Percentiles rank a stretch among this genome's conserved stretches.
These are phyloP conservation scores for Meda fulgida DNA, from an alignment of 2,797 vertebrate genomes.

Conservation along the genomic window DNA sequence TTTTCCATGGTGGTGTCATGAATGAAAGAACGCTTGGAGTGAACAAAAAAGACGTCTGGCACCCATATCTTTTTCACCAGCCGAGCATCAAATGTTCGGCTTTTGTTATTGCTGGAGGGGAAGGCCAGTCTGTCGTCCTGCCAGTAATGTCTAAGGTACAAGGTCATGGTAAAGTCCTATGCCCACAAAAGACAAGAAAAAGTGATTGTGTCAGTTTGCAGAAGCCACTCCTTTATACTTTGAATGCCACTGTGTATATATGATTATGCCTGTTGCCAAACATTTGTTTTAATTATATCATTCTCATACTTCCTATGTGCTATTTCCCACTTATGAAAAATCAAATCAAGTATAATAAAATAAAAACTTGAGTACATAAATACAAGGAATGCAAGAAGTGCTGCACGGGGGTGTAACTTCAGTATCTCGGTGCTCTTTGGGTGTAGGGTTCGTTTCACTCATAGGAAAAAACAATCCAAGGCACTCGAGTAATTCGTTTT, in stretches of 20 bases:
- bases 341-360: background rate
- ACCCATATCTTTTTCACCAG: constrained; percentile 94
- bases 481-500: too few species aligned
- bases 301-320: background rate
- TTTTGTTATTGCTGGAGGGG: constrained; percentile 89
- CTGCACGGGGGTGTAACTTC: too few species aligned
- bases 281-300: background rate
- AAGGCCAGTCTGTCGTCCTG: constrained; percentile 93
- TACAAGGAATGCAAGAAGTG: too few species aligned
- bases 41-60: constrained; percentile 93
- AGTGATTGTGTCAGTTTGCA: background rate
- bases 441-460: too few species aligned
- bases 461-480: too few species aligned
- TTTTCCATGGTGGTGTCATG: constrained; percentile 93
- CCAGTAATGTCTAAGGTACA: constrained; percentile 95
- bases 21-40: constrained; percentile 93
- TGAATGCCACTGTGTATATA: background rate
- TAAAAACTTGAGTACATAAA: background rate
- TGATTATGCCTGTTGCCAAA: background rate
- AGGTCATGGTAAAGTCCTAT: constrained; percentile 94
- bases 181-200: constrained; percentile 28
- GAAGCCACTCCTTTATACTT: background rate
- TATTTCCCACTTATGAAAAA: background rate
- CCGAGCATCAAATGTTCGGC: constrained; percentile 90
- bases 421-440: too few species aligned